Evolutionary conservation across 2,888 invertebrate species (phyloP).

Genomic region (Xanthia icteritia): DNA sequence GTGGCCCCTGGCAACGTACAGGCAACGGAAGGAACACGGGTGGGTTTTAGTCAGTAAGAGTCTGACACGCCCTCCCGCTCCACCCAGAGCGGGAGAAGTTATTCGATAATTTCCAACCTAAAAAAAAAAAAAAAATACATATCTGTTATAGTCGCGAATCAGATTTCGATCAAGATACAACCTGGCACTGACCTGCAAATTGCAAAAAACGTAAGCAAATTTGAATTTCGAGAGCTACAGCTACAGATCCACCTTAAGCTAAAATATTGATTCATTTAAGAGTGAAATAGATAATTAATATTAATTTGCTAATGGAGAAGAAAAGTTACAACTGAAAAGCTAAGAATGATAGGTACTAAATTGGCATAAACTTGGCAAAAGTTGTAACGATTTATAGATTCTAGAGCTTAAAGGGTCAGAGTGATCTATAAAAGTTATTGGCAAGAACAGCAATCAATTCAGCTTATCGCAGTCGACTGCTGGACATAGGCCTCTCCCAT

Average conservation of each 20-base stretch:
- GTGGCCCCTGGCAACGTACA: too few relatives aligned
- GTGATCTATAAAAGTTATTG: background rate
- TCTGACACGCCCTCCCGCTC: too few relatives aligned
- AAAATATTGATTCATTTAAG: background rate
- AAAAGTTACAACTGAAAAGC: background rate
- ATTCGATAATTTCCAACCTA: too few relatives aligned
- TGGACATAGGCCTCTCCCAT: background rate
- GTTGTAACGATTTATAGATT: background rate
- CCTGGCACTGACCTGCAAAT: too few relatives aligned
- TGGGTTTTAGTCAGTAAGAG: too few relatives aligned
- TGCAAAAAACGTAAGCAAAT: too few relatives aligned
- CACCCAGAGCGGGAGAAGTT: too few relatives aligned
- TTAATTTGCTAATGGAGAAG: background rate
- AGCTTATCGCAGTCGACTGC: background rate
- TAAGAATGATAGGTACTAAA: constrained; percentile 2
- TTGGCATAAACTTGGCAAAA: background rate
- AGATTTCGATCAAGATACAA: too few relatives aligned
- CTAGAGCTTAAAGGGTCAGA: background rate
- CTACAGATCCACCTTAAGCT: background rate
- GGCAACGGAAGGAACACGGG: too few relatives aligned
- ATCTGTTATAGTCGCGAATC: too few relatives aligned
- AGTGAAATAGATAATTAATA: background rate
- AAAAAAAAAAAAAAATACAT: too few relatives aligned
- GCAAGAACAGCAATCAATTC: background rate
- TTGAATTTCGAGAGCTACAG: too few relatives aligned